phyloP scores from a whole-genome alignment of 30 jellyfish, hydroid and myxozoan species.

The Sanderia malayensis region DNA sequence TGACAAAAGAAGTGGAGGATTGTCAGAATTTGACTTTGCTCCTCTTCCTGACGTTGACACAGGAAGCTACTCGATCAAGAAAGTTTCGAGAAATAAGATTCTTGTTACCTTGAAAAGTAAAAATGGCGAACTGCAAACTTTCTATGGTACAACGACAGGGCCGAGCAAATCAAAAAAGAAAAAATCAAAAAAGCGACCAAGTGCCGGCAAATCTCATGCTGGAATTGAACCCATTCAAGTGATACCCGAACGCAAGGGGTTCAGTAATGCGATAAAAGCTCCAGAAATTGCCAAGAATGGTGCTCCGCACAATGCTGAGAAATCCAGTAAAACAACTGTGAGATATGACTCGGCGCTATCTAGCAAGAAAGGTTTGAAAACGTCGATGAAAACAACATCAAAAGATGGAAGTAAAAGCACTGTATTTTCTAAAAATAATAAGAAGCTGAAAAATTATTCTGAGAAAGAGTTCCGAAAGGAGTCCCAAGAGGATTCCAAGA shows the following conservation, averaged over 20 bases:
- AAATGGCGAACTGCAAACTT: constrained; percentile 40
- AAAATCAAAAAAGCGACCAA: not conserved
- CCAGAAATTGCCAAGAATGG: not conserved
- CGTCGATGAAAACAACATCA: no score
- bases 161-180: not conserved
- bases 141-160: constrained; percentile 18
- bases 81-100: constrained; percentile 17
- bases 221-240: not conserved
- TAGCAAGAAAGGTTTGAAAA: no score
- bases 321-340: no score
- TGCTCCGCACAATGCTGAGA: not conserved
- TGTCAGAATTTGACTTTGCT: constrained; percentile 28
- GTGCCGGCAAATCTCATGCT: not conserved
- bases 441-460: no score
- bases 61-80: constrained; percentile 39
- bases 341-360: no score
- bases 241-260: not conserved
- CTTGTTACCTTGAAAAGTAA: constrained; percentile 48
- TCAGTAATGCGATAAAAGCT: not conserved
- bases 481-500: not conserved
- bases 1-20: not conserved
- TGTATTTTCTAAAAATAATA: no score
- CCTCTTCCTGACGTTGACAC: constrained; percentile 39
- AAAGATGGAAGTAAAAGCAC: no score
- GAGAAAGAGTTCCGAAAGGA: not conserved